Percentiles rank a stretch among this genome's conserved stretches.
These are phyloP conservation scores for Epistrophella euchroma DNA, from an alignment of 2,888 invertebrate genomes.

Conservation along the genomic window DNA sequence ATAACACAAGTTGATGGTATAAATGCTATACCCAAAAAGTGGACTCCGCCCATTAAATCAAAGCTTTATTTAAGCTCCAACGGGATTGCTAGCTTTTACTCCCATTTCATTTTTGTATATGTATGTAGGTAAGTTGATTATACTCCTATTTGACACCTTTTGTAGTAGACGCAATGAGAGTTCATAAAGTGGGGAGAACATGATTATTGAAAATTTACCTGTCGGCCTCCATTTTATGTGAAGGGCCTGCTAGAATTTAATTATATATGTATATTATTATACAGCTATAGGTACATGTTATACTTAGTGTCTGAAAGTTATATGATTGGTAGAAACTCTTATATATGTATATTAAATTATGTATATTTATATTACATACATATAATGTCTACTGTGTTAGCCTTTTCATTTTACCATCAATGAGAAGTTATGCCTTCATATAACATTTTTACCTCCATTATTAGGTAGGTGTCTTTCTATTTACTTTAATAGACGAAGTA, in stretches of 20 bases:
- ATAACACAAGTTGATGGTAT: constrained; percentile 5
- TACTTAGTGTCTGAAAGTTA: constrained; percentile 7
- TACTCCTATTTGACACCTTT: constrained; percentile 35
- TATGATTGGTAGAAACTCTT: constrained; percentile 20
- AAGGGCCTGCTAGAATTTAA: constrained; percentile 29
- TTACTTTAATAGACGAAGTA: neutral
- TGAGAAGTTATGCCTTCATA: neutral
- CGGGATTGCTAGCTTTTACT: constrained; percentile 34
- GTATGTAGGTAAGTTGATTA: constrained; percentile 8
- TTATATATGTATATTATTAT: constrained; percentile 9
- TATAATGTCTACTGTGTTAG: neutral
- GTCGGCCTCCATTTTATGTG: constrained; percentile 25
- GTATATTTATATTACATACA: neutral
- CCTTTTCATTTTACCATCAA: neutral
- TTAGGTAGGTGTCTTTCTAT: too few relatives aligned
- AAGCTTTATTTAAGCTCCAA: constrained; percentile 62
- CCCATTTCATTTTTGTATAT: constrained; percentile 30
- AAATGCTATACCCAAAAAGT: constrained; percentile 22
- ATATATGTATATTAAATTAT: neutral
- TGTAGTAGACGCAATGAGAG: constrained; percentile 20
- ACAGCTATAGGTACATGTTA: neutral
- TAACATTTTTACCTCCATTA: neutral
- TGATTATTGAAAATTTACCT: constrained; percentile 33
- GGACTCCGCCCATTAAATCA: constrained; percentile 67
- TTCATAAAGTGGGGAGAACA: constrained; percentile 15